A percentile compares a stretch with the other conserved stretches of the same genome.
phyloP scores from a whole-genome alignment of 2,888 invertebrate species.

The Zootermopsis nevadensis region DNA sequence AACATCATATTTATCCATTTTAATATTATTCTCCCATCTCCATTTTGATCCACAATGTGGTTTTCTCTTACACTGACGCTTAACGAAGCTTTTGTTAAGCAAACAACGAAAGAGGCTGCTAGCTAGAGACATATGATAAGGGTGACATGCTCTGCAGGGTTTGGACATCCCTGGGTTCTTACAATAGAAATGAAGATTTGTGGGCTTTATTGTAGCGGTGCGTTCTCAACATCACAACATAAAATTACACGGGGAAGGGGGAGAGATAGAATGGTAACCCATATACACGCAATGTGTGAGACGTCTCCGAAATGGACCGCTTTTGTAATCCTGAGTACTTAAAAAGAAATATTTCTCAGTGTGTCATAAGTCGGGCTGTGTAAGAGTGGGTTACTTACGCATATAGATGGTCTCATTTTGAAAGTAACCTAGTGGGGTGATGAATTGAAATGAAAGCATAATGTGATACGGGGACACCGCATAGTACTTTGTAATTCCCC shows the following conservation, averaged over 20 bases:
- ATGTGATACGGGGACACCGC: too few species aligned
- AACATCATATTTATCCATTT: too few species aligned
- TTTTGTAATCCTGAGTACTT: constrained; percentile 28
- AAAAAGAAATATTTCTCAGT: constrained; percentile 38
- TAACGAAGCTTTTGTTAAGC: too few species aligned
- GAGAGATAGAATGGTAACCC: constrained; percentile 5
- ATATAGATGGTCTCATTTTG: not conserved
- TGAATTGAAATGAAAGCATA: not conserved
- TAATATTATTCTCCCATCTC: too few species aligned
- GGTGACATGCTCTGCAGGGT: not conserved
- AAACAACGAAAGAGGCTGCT: too few species aligned
- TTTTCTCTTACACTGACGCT: too few species aligned
- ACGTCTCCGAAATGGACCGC: not conserved
- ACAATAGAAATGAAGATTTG: constrained; percentile 49
- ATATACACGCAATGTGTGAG: not conserved
- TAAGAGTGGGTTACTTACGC: not conserved
- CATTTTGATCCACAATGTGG: too few species aligned
- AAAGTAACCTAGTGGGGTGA: not conserved
- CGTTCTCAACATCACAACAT: constrained; percentile 48
- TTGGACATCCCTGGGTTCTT: not conserved
- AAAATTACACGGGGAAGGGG: constrained; percentile 46
- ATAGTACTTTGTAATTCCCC: too few species aligned
- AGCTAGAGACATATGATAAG: too few species aligned
- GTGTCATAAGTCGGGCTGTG: constrained; percentile 8
- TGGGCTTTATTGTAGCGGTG: constrained; percentile 38